Percentiles rank a stretch among this genome's conserved stretches.
Evolutionary conservation across 2,113 vertebrate species (phyloP).

Genomic region (Ictidomys tridecemlineatus): DNA sequence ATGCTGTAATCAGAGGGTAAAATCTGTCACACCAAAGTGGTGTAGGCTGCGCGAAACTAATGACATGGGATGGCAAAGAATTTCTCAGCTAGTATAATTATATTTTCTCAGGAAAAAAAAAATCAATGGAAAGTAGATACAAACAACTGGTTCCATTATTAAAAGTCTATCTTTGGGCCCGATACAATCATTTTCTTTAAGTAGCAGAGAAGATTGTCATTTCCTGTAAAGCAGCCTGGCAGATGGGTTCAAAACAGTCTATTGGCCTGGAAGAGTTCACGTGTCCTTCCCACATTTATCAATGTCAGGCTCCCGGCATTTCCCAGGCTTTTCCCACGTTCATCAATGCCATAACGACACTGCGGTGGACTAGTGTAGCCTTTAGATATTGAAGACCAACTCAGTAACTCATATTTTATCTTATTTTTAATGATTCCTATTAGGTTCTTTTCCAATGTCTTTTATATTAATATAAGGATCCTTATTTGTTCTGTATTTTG

Average conservation of each 20-base stretch:
- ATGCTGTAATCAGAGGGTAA: slow-evolving; percentile 31
- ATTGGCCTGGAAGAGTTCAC: slow-evolving; percentile 55
- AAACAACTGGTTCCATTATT: slow-evolving; percentile 69
- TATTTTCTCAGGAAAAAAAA: slow-evolving; percentile 45
- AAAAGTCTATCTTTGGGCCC: slow-evolving; percentile 21
- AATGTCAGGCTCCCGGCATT: slow-evolving; percentile 60
- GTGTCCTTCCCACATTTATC: slow-evolving; percentile 77
- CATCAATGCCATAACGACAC: slow-evolving; percentile 46
- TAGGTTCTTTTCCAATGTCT: neutral
- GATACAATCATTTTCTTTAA: slow-evolving; percentile 68
- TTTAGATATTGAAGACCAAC: neutral
- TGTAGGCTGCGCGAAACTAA: slow-evolving; percentile 2
- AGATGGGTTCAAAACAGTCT: slow-evolving; percentile 56
- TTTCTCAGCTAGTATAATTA: slow-evolving; percentile 63
- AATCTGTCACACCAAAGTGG: slow-evolving; percentile 43
- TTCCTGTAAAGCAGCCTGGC: slow-evolving; percentile 53
- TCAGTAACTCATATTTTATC: neutral
- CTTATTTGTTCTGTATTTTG: neutral
- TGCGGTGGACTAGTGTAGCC: neutral
- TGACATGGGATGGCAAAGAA: neutral
- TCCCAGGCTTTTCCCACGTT: slow-evolving; percentile 71
- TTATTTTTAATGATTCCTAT: neutral
- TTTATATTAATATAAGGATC: neutral
- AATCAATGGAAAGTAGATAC: slow-evolving; percentile 68
- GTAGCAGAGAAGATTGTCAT: neutral